Evolutionary conservation across 2,113 vertebrate genomes (phyloP).

Genomic region (Leiothrix lutea): DNA sequence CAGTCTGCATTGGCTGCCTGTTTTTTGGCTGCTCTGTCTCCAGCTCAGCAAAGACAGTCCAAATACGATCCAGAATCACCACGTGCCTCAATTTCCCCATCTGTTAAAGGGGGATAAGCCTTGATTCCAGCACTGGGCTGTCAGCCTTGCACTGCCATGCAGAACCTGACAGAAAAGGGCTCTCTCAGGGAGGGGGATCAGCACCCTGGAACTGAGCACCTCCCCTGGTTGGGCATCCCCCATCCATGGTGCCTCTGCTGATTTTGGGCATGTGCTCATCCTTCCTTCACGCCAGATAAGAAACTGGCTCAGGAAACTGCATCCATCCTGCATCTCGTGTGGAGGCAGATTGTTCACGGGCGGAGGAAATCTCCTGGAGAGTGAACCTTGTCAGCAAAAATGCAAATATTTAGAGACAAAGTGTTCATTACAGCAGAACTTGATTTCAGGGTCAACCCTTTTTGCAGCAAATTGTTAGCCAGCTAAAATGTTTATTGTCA

Average conservation of each 20-base stretch:
- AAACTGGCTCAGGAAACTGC: neutral
- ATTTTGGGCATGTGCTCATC: neutral
- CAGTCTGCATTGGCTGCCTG: neutral
- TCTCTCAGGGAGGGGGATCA: neutral
- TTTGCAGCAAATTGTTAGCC: conserved; percentile 67
- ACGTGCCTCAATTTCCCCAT: neutral
- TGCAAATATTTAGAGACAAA: conserved; percentile 72
- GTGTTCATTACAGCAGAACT: conserved; percentile 66
- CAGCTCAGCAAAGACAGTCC: neutral
- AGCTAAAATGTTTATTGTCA: conserved; percentile 65
- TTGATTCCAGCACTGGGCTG: no score
- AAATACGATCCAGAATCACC: fast-evolving
- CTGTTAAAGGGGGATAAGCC: neutral
- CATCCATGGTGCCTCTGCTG: fast-evolving
- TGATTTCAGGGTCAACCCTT: conserved; percentile 68
- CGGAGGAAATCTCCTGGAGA: conserved; percentile 44
- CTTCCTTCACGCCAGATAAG: neutral
- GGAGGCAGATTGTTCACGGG: conserved; percentile 58
- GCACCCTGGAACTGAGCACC: neutral
- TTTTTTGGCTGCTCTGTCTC: neutral
- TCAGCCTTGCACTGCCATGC: fast-evolving
- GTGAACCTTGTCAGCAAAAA: conserved; percentile 67
- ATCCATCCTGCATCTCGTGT: neutral
- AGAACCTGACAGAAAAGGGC: neutral
- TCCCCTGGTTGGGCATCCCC: neutral